Percentiles rank a stretch among this genome's conserved stretches.
Evolutionary conservation across 1,140 invertebrate genomes (phyloP).

Genomic region (Trichonephila clavipes): DNA sequence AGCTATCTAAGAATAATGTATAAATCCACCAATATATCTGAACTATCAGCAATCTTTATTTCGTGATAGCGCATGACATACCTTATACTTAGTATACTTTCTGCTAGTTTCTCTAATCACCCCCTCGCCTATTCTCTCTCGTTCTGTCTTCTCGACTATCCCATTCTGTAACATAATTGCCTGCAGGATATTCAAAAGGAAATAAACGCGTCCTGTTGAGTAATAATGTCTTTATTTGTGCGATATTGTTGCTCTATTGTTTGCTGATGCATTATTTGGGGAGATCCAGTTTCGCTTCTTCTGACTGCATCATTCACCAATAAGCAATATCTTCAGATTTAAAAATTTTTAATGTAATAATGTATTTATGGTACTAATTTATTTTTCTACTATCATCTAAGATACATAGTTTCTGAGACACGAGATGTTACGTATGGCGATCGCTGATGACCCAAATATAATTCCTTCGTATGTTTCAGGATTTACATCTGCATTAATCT

Average conservation of each 20-base stretch:
- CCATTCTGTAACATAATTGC: too few species aligned
- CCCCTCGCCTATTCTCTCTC: neutral
- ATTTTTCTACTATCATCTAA: too few species aligned
- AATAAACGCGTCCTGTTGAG: neutral
- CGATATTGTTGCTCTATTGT: neutral
- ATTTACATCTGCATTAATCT: too few species aligned
- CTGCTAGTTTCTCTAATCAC: slow-evolving; percentile 2
- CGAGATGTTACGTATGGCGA: too few species aligned
- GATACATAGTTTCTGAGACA: too few species aligned
- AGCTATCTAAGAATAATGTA: slow-evolving; percentile 35
- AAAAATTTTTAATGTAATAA: too few species aligned
- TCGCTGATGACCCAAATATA: too few species aligned
- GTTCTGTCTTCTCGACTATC: neutral
- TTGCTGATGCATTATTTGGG: neutral
- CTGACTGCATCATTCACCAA: too few species aligned
- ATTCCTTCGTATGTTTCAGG: too few species aligned
- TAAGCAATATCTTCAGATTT: too few species aligned
- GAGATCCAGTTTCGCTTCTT: too few species aligned
- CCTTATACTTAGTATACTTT: neutral
- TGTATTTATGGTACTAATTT: too few species aligned
- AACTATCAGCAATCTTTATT: slow-evolving; percentile 21
- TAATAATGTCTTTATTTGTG: neutral
- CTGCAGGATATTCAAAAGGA: neutral
- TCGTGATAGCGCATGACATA: neutral
- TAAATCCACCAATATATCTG: neutral